Evolutionary conservation across 2,797 vertebrate species (phyloP).

Genomic region (Acipenser ruthenus): DNA sequence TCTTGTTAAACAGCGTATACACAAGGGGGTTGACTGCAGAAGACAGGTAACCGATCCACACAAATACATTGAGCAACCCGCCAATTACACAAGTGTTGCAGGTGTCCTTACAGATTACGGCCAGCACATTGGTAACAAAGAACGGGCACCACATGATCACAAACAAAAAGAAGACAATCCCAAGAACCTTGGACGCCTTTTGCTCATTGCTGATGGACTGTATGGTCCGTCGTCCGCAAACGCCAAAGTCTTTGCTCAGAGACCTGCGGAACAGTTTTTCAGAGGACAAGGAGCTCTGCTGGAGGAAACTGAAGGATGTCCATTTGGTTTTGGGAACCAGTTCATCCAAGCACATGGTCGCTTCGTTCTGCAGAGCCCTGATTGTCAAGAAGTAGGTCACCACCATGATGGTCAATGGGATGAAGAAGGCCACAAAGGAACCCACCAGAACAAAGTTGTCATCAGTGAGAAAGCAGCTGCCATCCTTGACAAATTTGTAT

Average conservation of each 20-base stretch:
- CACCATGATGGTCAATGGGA: constrained; percentile 91
- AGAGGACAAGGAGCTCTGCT: constrained; percentile 78
- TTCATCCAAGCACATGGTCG: constrained; percentile 75
- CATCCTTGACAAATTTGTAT: constrained; percentile 84
- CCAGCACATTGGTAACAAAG: constrained; percentile 91
- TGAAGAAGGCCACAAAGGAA: constrained; percentile 89
- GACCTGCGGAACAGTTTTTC: constrained; percentile 81
- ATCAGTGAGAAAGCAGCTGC: constrained; percentile 79
- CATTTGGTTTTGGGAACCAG: constrained; percentile 73
- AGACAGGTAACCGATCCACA: constrained; percentile 94
- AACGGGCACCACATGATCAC: constrained; percentile 98
- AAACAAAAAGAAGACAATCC: constrained; percentile 92
- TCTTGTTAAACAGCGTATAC: constrained; percentile 90
- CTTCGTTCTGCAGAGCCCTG: constrained; percentile 81
- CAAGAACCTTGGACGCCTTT: constrained; percentile 93
- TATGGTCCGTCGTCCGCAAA: constrained; percentile 74
- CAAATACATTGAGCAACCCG: constrained; percentile 82
- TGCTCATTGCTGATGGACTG: constrained; percentile 94
- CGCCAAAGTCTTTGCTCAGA: constrained; percentile 58
- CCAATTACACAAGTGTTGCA: constrained; percentile 68
- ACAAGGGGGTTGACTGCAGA: constrained; percentile 90
- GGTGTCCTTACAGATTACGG: constrained; percentile 69
- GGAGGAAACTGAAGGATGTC: constrained; percentile 75
- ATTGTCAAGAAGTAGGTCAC: constrained; percentile 93
- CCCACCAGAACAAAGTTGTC: constrained; percentile 83